Base-by-base conservation (phyloP, 2,888 invertebrate genomes). In the Tiliacea aurago region DNA sequence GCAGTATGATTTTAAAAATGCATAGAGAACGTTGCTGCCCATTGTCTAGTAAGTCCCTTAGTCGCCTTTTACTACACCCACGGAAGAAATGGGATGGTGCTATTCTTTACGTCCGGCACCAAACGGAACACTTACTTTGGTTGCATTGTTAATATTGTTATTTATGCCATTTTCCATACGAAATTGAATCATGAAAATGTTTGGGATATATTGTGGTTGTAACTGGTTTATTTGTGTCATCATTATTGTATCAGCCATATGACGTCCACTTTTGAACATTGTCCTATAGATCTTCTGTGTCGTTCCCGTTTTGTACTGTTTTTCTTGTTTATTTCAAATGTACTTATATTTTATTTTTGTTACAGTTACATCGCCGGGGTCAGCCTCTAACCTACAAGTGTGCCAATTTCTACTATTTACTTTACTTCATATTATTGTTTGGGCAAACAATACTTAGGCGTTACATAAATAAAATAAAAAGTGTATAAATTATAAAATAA, bases 281-380 rank as follows among this genome's bases (percentile, higher is more conserved):
- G 11, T n/a, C 28, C 10, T 68, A 15, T 4, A 63, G 0, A 10
- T 45, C 28, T 28, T 33, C 3, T 18, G 37, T 33, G 23, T 45
- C 4, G 0, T 41, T 41, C 4, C 11, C n/a, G 11, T 33, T 45
- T 10, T 33, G 5, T 23, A 15, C 28, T n/a, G 18, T 18, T 51
- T 49, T 6, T 0, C 0, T 18, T 23, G 9, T 23, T 0, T 37
- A 33, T 33, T 47, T 47, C 18, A 51, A 43, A 51, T 37, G 5
- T 69, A 63, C 18, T 82, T 49, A 76, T 47, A 61, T 66, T 65
- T 77, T 61, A 72, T 81, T 87, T 89, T 89, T 90, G 90, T 89
- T 89, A 0, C 96, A 96, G 96, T 96, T 76, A 96, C 96, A 70
- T 96, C 96, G 53, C 96, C 96, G n/a, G 96, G 96, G 15, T 90